Evolutionary conservation across 2,888 invertebrate genomes (phyloP).

Genomic region (Palloptera scutellata): DNA sequence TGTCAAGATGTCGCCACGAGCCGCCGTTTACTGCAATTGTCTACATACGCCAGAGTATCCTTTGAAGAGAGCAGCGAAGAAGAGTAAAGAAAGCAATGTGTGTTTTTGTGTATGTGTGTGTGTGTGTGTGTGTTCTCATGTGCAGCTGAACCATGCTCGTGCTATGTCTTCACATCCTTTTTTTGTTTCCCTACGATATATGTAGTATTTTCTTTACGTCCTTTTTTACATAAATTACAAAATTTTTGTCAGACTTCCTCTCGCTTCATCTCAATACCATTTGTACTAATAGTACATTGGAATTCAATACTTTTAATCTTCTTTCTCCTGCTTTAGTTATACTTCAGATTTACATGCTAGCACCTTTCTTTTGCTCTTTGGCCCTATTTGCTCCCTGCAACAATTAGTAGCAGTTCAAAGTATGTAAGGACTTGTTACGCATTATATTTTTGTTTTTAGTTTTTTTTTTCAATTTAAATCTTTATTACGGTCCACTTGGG

Average conservation of each 20-base stretch:
- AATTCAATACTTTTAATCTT: conserved; percentile 4
- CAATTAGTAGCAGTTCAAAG: neutral
- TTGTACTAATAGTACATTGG: conserved; percentile 13
- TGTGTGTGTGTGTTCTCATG: conserved; percentile 10
- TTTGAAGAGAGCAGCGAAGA: conserved; percentile 34
- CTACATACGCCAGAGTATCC: conserved; percentile 30
- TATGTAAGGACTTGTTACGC: neutral
- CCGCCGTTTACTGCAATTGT: conserved; percentile 38
- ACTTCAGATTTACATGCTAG: conserved; percentile 37
- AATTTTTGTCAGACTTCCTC: conserved; percentile 17
- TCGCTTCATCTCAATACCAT: neutral
- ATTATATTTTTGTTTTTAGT: conserved; percentile 38
- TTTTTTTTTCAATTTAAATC: conserved; percentile 39
- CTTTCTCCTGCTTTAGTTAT: conserved; percentile 1
- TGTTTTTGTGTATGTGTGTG: conserved; percentile 2
- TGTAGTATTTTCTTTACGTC: conserved; percentile 24
- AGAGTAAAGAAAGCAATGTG: neutral
- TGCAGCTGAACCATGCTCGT: conserved; percentile 10
- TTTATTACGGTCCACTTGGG: conserved; percentile 58
- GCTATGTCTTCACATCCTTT: conserved; percentile 26
- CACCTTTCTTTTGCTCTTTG: conserved; percentile 55
- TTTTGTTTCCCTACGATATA: conserved; percentile 17
- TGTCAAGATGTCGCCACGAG: conserved; percentile 51
- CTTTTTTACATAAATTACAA: conserved; percentile 13
- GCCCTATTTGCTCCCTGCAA: conserved; percentile 34